Base-by-base conservation (phyloP, 2,113 vertebrate species). In the Himantopus leucocephalus region DNA sequence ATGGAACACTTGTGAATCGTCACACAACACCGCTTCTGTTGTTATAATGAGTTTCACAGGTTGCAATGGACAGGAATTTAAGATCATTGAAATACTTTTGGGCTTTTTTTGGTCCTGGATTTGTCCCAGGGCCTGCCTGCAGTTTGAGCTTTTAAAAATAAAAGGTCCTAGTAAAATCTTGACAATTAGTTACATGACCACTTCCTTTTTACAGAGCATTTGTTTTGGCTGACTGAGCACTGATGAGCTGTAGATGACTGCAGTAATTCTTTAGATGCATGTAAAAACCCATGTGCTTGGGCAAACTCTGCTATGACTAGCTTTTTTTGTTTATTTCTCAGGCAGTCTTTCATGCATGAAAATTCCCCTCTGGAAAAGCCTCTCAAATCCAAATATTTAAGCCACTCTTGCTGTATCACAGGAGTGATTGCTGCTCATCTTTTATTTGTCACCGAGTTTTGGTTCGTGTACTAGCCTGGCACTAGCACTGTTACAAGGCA, bases 21-120 rank as follows among this genome's bases (percentile, higher is more conserved):
- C 83, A 86, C 48, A 52, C 76, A 81, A 68, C 29, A 5, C 53
- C 59, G 14, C n/a, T 77, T 47, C 70, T 79, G 35, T 43, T 80
- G 34, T 29, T 76, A 18, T 73, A 89, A 92, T 47, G 91, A 73
- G 55, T 91, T 95, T 87, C 45, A 85, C 89, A 96, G 77, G 71
- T 79, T 66, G 74, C 78, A 76, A 10, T 8, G 15, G 39, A 23
- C 35, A 85, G 53, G 32, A 72, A 62, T 90, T 63, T 59, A 66
- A 85, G 22, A 73, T 47, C 10, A 43, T 27, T 53, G 30, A 87
- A 92, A 52, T 47, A 37, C 2, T 70, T 19, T 6, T 14, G 37
- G 32, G 37, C 7, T 84, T 41, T 79, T 37, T 39, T 34, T 30
- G 16, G 22, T 34, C 78, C 58, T 93, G 43, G 35, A 32, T 89